A percentile compares a stretch with the other conserved stretches of the same genome.
These are phyloP conservation scores for Panzeria rudis DNA, from an alignment of 2,888 invertebrate species.

Conservation along the genomic window DNA sequence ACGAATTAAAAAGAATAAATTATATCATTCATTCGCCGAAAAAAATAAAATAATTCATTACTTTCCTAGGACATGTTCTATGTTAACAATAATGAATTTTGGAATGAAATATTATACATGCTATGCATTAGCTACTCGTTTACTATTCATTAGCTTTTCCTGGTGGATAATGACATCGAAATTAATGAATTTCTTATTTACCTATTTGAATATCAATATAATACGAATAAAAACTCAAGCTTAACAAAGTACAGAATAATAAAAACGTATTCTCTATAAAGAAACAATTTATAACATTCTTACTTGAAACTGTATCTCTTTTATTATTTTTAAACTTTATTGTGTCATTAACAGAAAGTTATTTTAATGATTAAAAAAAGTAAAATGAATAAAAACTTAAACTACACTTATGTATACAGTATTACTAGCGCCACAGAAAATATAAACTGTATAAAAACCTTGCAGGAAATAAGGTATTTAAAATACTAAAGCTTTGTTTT, in stretches of 20 bases:
- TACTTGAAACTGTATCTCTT: background rate
- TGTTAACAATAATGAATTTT: too few relatives aligned
- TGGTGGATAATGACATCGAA: too few relatives aligned
- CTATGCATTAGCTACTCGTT: too few relatives aligned
- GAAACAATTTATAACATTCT: background rate
- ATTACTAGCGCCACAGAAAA: background rate
- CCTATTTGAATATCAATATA: background rate
- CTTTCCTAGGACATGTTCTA: too few relatives aligned
- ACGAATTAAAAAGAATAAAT: too few relatives aligned
- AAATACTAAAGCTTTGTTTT: conserved; percentile 46
- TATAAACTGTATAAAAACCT: background rate
- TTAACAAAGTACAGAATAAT: background rate
- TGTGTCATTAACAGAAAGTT: conserved; percentile 51
- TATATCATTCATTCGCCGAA: too few relatives aligned
- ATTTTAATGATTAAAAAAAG: conserved; percentile 38
- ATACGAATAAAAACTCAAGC: background rate
- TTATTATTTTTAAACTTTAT: conserved; percentile 13
- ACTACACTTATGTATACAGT: conserved; percentile 9
- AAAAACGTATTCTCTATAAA: background rate
- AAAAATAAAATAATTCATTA: too few relatives aligned
- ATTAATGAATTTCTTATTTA: too few relatives aligned
- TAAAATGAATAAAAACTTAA: background rate
- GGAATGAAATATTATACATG: too few relatives aligned
- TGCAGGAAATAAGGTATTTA: conserved; percentile 52
- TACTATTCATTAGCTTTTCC: too few relatives aligned